Conservation (phyloP, 2,113 vertebrate species). For the Tichodroma muraria region DNA sequence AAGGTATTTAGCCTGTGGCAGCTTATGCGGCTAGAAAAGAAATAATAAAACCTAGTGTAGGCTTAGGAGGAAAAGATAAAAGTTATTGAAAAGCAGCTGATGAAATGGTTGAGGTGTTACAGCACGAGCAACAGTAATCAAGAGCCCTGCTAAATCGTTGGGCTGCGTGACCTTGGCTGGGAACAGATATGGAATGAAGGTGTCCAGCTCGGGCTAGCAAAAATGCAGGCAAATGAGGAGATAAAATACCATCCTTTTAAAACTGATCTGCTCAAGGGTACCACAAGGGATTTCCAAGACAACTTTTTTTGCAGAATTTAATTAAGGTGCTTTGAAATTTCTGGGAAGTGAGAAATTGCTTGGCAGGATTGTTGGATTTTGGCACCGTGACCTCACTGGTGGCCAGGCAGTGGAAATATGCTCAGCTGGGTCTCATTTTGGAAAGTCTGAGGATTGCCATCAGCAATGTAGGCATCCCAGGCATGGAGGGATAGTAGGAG, state of each 20-base stretch:
- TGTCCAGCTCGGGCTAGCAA: background rate
- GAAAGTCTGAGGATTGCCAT: background rate
- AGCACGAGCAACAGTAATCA: background rate
- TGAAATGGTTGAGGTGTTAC: background rate
- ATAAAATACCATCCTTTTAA: background rate
- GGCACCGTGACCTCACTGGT: fast-evolving
- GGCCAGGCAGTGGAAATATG: background rate
- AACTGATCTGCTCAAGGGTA: background rate
- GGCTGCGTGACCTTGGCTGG: background rate
- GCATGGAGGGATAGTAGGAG: background rate
- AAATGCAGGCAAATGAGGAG: background rate
- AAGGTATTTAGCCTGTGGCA: background rate
- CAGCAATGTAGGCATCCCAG: background rate
- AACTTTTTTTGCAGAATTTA: background rate
- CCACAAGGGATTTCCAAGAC: background rate
- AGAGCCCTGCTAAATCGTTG: background rate
- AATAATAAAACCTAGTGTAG: background rate
- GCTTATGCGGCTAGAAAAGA: background rate
- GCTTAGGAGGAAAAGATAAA: background rate
- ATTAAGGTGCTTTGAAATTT: background rate
- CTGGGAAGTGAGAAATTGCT: background rate
- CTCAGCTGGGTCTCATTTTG: background rate
- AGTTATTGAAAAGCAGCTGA: background rate
- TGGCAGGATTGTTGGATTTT: background rate
- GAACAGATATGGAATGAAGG: background rate